Evolutionary conservation across 2,888 invertebrate species (phyloP), one percentile per base, ranked within the genome.

Genomic region (Machimus rusticus): DNA sequence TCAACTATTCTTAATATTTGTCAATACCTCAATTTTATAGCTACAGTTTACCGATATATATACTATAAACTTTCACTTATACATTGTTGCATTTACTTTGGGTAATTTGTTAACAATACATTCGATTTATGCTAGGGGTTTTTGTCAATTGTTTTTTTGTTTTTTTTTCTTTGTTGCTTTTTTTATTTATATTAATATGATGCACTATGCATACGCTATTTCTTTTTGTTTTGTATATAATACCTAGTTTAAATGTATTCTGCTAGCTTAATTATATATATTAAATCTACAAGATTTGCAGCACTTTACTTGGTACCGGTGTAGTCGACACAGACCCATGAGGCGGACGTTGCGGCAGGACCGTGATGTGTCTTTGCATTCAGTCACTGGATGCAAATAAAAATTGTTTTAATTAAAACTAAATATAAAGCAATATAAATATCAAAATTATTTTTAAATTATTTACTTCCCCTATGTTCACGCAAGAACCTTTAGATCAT

Each of bases 321-420:
- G 94, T 90, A 97, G 94, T 86, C 96, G 95, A 93, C 98, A 98
- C 94, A 98, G 95, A 91, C 97, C 97, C 96, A 98, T 96, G 86
- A 96, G 94, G 90, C 96, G 96, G 31, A 98, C 97, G 91, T 97
- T 97, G 90, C 95, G 95, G 93, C 98, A 98, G 92, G 96, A 96
- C 90, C 95, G 95, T 79, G 97, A 98, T 74, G 95, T 94, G 92
- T 98, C 97, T 90, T 95, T 95, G 93, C 97, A 98, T 84, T 95
- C 94, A 89, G 94, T 93, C 91, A 94, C 95, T 95, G 89, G 89
- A 89, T 87, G 89, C 93, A 92, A 55, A 74, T 57, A 43, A 39
- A 37, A 23, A 0, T n/a, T 16, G 8, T 37, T 16, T 39, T 37
- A 37, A 46, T 46, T 46, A 3, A 14, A 46, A 12, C 0, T 16